These are phyloP conservation scores for Greenwoodochromis staneri DNA, from an alignment of 2,113 vertebrate species.

Conservation along the genomic window DNA sequence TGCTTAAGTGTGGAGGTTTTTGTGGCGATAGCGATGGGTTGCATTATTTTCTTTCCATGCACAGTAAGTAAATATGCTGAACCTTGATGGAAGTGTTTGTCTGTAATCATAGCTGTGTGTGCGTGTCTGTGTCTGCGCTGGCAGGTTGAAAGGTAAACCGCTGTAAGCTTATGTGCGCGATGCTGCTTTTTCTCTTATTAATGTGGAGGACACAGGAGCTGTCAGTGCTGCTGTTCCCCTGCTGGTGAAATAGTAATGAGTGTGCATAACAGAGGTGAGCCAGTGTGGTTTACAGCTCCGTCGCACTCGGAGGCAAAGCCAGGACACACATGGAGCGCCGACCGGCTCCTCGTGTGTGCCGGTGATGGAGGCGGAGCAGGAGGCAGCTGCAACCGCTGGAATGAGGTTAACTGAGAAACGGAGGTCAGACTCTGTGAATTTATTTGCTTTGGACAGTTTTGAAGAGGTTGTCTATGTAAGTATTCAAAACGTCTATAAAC, in stretches of 20 bases:
- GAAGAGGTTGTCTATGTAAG: neutral
- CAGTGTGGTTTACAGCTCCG: constrained; percentile 63
- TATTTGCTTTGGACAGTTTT: neutral
- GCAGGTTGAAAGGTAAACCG: constrained; percentile 57
- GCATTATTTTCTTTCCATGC: neutral
- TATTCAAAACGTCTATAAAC: neutral
- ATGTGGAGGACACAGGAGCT: constrained; percentile 70
- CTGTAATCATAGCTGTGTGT: neutral
- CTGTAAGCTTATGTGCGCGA: constrained; percentile 13
- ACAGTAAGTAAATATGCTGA: neutral
- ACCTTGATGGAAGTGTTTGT: neutral
- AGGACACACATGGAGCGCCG: neutral
- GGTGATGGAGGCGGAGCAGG: neutral
- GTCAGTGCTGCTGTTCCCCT: constrained; percentile 68
- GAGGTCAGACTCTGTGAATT: constrained; percentile 1
- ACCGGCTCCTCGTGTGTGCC: neutral
- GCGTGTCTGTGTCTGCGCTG: neutral
- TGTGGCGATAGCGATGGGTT: neutral
- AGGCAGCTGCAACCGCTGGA: neutral
- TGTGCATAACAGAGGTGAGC: constrained; percentile 55
- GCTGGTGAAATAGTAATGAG: constrained; percentile 77
- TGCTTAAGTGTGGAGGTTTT: neutral
- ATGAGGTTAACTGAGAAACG: neutral
- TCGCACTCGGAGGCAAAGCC: neutral
- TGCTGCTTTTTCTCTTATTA: constrained; percentile 63